These are phyloP conservation scores for Mormoops blainvillei DNA, from an alignment of 2,113 vertebrate genomes.

Conservation along the genomic window DNA sequence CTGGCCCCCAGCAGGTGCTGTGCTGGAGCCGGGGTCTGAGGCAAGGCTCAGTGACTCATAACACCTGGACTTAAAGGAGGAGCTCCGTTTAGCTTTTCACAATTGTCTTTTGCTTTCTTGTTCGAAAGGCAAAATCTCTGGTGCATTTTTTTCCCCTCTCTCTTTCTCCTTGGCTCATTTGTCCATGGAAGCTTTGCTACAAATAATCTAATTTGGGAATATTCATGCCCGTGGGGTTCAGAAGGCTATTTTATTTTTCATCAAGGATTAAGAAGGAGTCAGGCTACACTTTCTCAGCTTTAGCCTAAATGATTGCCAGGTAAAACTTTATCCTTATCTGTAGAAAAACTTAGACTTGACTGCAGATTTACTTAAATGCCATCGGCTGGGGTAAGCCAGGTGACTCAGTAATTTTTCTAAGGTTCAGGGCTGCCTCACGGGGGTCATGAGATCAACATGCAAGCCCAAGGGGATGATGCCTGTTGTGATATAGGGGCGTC, in stretches of 20 bases:
- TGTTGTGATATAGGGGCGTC: neutral
- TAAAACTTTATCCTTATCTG: neutral
- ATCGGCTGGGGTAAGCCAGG: neutral
- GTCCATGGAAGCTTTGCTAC: neutral
- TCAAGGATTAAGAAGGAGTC: slow-evolving; percentile 16
- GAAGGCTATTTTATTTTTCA: neutral
- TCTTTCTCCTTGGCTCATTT: neutral
- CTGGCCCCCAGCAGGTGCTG: neutral
- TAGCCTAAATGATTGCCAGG: slow-evolving; percentile 6
- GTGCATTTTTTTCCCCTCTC: neutral
- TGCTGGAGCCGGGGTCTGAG: neutral
- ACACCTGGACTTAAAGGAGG: neutral
- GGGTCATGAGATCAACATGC: neutral
- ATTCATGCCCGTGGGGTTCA: neutral
- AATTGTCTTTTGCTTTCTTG: neutral
- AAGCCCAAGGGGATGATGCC: neutral
- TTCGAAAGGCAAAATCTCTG: neutral
- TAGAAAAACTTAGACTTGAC: neutral
- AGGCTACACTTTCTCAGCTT: neutral
- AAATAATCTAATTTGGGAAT: slow-evolving; percentile 21
- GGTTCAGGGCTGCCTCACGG: neutral
- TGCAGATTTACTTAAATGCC: neutral
- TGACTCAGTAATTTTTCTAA: neutral
- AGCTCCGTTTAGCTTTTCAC: neutral
- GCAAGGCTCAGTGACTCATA: neutral